Percentiles rank a stretch among this genome's conserved stretches.
These are phyloP conservation scores for Crepidodera aurea DNA, from an alignment of 2,888 invertebrate species.

Conservation along the genomic window DNA sequence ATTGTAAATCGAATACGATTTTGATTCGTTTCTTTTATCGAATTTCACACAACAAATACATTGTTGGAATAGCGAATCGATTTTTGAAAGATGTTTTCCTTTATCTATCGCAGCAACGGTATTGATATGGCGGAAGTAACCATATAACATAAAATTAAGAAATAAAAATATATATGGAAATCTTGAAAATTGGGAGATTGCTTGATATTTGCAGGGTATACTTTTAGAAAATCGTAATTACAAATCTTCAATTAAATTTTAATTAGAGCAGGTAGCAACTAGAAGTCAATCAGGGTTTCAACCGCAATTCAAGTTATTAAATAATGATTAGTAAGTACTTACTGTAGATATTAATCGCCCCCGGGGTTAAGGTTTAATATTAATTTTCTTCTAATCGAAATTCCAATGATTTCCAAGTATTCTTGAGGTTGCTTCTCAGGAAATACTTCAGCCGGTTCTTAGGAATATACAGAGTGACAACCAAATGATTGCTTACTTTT, in stretches of 20 bases:
- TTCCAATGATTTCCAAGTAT: constrained; percentile 24
- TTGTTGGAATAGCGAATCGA: background rate
- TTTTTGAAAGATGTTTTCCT: background rate
- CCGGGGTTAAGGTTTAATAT: constrained; percentile 59
- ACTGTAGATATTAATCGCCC: constrained; percentile 56
- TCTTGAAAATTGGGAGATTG: too few relatives aligned
- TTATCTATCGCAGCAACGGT: too few relatives aligned
- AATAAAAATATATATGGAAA: too few relatives aligned
- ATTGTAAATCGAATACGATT: constrained; percentile 30
- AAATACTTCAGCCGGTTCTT: constrained; percentile 6
- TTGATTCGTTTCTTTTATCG: constrained; percentile 33
- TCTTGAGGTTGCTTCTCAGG: background rate
- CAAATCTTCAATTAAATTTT: constrained; percentile 57
- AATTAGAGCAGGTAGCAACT: constrained; percentile 61
- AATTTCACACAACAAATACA: constrained; percentile 18
- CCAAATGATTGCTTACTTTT: too few relatives aligned
- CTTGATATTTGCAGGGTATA: too few relatives aligned
- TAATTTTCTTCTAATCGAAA: constrained; percentile 52
- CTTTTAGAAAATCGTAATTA: constrained; percentile 5
- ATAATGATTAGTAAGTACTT: constrained; percentile 60
- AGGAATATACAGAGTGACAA: too few relatives aligned
- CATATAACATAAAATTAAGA: too few relatives aligned
- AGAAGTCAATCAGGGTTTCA: constrained; percentile 61
- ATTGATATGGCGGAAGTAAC: too few relatives aligned
- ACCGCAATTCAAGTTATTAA: constrained; percentile 59